Base-by-base conservation (phyloP, 2,797 vertebrate genomes). In the Cottoperca gobio region DNA sequence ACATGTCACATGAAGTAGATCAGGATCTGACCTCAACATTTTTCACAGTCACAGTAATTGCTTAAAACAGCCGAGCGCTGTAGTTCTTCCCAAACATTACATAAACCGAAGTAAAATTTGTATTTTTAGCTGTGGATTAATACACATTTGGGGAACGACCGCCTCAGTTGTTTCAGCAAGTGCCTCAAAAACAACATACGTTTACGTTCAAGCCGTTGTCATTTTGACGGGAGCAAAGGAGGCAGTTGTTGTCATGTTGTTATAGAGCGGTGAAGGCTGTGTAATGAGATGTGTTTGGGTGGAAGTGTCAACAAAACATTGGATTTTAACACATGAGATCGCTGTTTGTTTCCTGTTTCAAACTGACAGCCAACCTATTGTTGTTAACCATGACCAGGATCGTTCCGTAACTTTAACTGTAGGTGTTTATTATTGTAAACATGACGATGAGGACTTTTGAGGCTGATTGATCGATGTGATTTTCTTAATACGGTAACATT, bases 71-170 rank as follows among this genome's bases (percentile, higher is more conserved):
- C 7, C 40, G 24, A 23, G 12, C 3, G 26, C 3, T 13, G 28
- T 49, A 42, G 57, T 9, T 68, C 23, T 28, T 28, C 23, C 37
- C 5, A 24, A 49, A 63, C 9, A 2, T 60, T 60, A 49, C 40
- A 26, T 1, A 54, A 62, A 49, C 6, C 2, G 4, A 7, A 60
- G 2, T 60, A 13, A 31, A 37, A 23, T 64, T 33, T 33, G n/a
- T 57, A 35, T 28, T 68, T 77, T 63, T 1, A 69, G 54, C 12
- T 24, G 54, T 2, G 19, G 60, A 63, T 70, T 24, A 46, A 49
- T 43, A 48, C 39, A 43, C 24, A 53, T 43, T 69, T 43, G 5
- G n/a, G 28, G 12, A 72, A 53, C 5, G n/a, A 17, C 31, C 28
- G 33, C 12, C 57, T 37, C 35, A 40, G 55, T 0, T 40, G 14